These are phyloP conservation scores for Varanus salvator DNA, from an alignment of 2,113 vertebrate genomes.

Conservation along the genomic window DNA sequence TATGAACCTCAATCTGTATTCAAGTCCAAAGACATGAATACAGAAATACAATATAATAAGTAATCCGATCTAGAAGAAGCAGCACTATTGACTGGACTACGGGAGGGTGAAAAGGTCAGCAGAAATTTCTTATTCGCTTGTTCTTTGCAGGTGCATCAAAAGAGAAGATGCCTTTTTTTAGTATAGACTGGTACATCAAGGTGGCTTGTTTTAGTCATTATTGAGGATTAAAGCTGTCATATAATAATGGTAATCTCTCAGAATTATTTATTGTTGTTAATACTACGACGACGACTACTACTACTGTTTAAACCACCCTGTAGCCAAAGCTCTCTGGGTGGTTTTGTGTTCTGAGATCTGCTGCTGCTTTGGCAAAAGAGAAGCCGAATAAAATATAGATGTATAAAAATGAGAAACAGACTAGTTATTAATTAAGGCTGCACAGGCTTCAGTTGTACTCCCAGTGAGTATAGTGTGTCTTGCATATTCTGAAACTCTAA, in stretches of 20 bases:
- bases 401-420: neutral
- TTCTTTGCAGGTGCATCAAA: neutral
- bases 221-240: neutral
- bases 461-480: neutral
- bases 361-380: neutral
- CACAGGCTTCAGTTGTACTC: neutral
- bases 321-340: no score
- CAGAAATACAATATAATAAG: neutral
- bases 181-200: neutral
- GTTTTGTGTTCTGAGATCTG: neutral
- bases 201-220: neutral
- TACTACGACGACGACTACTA: no score
- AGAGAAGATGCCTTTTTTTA: neutral
- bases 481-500: neutral
- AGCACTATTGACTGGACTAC: neutral
- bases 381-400: neutral
- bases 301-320: no score
- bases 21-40: neutral
- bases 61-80: neutral
- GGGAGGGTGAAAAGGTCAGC: neutral
- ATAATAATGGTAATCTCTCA: neutral
- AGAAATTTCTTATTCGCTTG: neutral
- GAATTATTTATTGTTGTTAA: neutral
- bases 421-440: neutral
- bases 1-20: neutral